Base-by-base conservation (phyloP, 2,797 vertebrate species). In the Chloroceryle inda region DNA sequence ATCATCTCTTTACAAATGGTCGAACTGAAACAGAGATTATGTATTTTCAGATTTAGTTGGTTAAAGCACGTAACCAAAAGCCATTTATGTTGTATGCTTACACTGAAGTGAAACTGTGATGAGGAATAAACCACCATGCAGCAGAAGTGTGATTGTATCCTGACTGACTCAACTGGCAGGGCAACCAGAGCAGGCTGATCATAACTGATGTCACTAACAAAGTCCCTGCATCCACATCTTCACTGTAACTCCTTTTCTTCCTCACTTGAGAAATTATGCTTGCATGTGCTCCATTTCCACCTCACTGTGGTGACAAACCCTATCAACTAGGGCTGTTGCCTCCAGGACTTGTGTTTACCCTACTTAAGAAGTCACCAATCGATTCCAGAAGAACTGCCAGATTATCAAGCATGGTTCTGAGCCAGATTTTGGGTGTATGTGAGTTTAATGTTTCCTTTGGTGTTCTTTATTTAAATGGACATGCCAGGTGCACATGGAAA, bases 401-500 rank as follows among this genome's bases (percentile, higher is more conserved):
- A 84, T 40, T 72, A 89, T 52, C 37, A 81, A 68, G 38, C 4
- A 3, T 13, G 16, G 37, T 53, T 89, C 61, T 83, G 53, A 75
- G 58, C 24, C 76, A 52, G 24, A 16, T 63, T 92, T 78, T 52
- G 73, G 31, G 26, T 62, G 29, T 59, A 49, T 62, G 62, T 1
- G 13, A 95, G 45, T 67, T 94, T 88, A 85, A 88, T 69, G 55
- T 92, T 78, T 94, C 76, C 67, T 90, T 83, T 69, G 76, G 79
- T 78, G 47, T 42, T 92, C 85, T 81, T 77, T 83, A 91, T 89
- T 92, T 94, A 69, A 89, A 66, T 42, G 55, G 81, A 81, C 53
- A n/a, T 59, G 33, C 45, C 82, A 96, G 92, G 58, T 89, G 73
- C 91, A 96, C 47, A 56, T 84, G 87, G 92, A 91, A 97, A 94